phyloP scores from a whole-genome alignment of 2,888 invertebrate species.

The Harpagoxenus sublaevis region DNA sequence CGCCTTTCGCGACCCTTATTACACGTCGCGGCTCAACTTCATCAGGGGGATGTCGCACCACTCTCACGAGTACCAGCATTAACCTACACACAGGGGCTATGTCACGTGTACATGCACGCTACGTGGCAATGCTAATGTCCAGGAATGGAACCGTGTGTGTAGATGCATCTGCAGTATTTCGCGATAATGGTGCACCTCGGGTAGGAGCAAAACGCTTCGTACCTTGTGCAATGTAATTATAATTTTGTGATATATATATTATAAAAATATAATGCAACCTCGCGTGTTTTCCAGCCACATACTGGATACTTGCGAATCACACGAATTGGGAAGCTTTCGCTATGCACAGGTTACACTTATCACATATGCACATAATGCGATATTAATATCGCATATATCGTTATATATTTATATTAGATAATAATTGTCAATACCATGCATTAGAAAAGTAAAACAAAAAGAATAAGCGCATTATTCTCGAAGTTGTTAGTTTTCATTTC shows the following conservation, averaged over 20 bases:
- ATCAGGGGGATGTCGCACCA: conserved; percentile 82
- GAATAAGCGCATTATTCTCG: not conserved
- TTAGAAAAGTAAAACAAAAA: not conserved
- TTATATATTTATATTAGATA: not conserved
- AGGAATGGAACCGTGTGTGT: conserved; percentile 68
- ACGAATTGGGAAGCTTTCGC: not conserved
- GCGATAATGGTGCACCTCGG: conserved; percentile 70
- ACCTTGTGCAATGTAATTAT: conserved; percentile 62
- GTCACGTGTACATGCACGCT: conserved; percentile 55
- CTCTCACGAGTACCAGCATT: conserved; percentile 79
- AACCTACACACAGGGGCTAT: conserved; percentile 76
- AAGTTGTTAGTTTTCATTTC: not conserved
- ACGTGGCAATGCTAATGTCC: conserved; percentile 70
- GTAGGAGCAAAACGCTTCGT: conserved; percentile 60
- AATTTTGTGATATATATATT: conserved; percentile 43
- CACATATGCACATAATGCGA: not conserved
- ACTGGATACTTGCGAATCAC: not conserved
- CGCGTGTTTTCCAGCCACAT: not conserved
- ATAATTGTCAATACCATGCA: not conserved
- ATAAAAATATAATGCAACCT: conserved; percentile 57
- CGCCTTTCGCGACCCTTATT: conserved; percentile 84
- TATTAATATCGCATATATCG: not conserved
- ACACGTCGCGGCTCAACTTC: conserved; percentile 85
- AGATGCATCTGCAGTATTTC: conserved; percentile 74
- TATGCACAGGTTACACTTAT: not conserved